Evolutionary conservation across 2,797 vertebrate genomes (phyloP).

Genomic region (Danio choprae): DNA sequence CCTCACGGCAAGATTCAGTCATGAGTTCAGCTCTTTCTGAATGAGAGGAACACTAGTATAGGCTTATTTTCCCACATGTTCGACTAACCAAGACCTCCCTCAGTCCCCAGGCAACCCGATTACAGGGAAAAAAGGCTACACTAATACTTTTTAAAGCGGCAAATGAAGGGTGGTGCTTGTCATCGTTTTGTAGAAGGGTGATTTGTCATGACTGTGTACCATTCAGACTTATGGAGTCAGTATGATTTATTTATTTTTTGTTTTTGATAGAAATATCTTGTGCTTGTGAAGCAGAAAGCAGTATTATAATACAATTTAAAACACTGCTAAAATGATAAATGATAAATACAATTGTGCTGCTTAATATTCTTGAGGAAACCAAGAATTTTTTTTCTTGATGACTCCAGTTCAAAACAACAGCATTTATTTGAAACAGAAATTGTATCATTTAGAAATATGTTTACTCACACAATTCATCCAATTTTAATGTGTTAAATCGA

Average conservation of each 20-base stretch:
- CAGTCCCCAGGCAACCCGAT: not conserved
- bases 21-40: not conserved
- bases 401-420: not conserved
- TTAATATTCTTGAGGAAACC: not conserved
- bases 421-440: not conserved
- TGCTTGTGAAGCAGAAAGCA: not conserved
- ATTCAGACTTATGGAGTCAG: not conserved
- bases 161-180: not conserved
- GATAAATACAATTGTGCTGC: not conserved
- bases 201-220: not conserved
- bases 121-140: not conserved
- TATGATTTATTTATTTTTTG: not conserved
- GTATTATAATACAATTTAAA: not conserved
- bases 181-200: constrained; percentile 3
- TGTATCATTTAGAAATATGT: not conserved
- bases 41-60: constrained; percentile 7
- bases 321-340: not conserved
- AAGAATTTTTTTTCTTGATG: too few relatives aligned
- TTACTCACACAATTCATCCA: not conserved
- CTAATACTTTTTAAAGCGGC: not conserved
- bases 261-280: not conserved
- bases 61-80: constrained; percentile 7
- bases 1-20: constrained; percentile 16
- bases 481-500: not conserved
- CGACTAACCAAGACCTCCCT: constrained; percentile 8